A percentile compares a stretch with the other conserved stretches of the same genome.
Evolutionary conservation across 2,797 vertebrate species (phyloP).

Genomic region (Spinibarbus caldwelli): DNA sequence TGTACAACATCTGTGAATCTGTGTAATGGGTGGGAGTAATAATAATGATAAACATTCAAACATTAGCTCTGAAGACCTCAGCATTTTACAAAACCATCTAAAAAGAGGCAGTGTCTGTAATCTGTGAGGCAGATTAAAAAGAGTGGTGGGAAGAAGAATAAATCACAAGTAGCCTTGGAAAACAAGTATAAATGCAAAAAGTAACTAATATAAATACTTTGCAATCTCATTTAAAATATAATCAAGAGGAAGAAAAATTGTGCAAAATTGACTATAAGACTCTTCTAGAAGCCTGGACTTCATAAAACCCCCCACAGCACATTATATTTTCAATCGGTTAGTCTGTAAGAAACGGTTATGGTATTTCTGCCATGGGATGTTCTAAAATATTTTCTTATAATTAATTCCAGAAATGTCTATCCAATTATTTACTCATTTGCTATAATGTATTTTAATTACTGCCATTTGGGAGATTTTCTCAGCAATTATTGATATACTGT

Average conservation of each 20-base stretch:
- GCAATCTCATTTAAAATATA: not conserved
- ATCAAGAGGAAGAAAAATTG: no score
- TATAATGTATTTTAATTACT: no score
- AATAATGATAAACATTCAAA: not conserved
- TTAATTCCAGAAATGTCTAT: no score
- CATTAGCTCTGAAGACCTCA: not conserved
- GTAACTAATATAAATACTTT: not conserved
- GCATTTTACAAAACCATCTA: conserved; percentile 7
- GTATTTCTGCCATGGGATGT: not conserved
- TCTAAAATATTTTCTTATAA: no score
- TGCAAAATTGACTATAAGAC: not conserved
- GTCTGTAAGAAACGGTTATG: not conserved
- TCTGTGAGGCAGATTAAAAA: not conserved
- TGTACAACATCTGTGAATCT: not conserved
- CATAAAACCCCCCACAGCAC: no score
- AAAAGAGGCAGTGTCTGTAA: no score
- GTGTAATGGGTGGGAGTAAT: not conserved
- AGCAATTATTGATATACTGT: not conserved
- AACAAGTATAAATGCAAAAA: not conserved
- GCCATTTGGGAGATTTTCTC: not conserved
- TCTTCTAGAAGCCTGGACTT: not conserved
- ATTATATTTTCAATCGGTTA: not conserved
- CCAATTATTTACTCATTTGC: not conserved
- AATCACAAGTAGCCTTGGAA: not conserved
- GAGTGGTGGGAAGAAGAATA: not conserved